A percentile compares a stretch with the other conserved stretches of the same genome.
These are phyloP conservation scores for Uria aalge DNA, from an alignment of 2,113 vertebrate species.

Conservation along the genomic window DNA sequence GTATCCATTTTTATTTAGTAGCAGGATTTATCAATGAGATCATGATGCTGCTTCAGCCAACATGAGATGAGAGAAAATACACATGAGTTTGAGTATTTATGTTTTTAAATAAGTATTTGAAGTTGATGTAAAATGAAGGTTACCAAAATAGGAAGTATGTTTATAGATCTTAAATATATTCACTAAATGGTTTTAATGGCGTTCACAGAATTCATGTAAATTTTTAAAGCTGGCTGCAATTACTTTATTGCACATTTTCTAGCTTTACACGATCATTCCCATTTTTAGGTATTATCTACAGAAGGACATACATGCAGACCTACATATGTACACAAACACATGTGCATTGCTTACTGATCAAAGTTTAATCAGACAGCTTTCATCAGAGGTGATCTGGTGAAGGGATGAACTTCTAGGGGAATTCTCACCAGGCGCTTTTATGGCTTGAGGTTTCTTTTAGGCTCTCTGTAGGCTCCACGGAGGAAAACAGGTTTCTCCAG, in stretches of 20 bases:
- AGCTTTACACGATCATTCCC: not conserved
- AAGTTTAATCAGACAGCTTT: not conserved
- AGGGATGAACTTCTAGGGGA: not conserved
- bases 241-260: not conserved
- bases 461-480: fast-evolving
- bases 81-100: not conserved
- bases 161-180: not conserved
- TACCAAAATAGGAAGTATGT: not conserved
- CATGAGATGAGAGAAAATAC: not conserved
- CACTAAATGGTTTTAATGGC: not conserved
- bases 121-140: not conserved
- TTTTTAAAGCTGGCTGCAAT: not conserved
- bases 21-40: not conserved
- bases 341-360: not conserved
- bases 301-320: not conserved
- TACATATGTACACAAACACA: not conserved
- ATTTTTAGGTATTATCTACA: not conserved
- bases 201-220: not conserved
- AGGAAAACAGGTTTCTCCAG: not conserved
- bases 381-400: not conserved
- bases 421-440: not conserved
- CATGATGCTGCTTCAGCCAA: not conserved
- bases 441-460: not conserved
- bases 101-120: not conserved
- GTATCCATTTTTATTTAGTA: not conserved